These are phyloP conservation scores for Zaprionus tsacasi DNA, from an alignment of 1,140 invertebrate genomes.

Conservation along the genomic window DNA sequence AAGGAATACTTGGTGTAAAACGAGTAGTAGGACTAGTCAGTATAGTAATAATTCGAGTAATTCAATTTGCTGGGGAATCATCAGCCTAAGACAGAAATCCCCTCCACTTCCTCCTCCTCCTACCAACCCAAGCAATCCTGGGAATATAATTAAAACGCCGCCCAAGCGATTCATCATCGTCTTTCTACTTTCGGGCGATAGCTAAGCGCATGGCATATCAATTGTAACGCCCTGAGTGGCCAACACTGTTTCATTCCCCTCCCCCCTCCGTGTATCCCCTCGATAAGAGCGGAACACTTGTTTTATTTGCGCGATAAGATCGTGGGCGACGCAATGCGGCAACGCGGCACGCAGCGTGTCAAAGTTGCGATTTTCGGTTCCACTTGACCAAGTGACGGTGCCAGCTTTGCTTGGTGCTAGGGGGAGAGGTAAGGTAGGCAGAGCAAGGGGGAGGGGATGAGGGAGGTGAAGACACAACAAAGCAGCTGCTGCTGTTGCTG, in stretches of 20 bases:
- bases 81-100: no score
- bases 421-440: neutral
- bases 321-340: neutral
- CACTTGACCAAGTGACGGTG: slow-evolving; percentile 14
- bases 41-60: no score
- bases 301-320: neutral
- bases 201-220: neutral
- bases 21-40: no score
- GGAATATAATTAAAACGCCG: no score
- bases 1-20: no score
- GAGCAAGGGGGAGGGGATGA: no score
- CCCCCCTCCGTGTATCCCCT: no score
- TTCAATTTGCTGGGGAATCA: no score
- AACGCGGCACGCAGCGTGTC: slow-evolving; percentile 31
- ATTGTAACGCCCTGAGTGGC: neutral
- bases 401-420: neutral
- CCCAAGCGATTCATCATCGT: neutral
- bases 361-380: slow-evolving; percentile 32
- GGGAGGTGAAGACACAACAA: neutral
- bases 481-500: slow-evolving; percentile 6
- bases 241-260: neutral
- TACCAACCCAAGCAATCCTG: no score
- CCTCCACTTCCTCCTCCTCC: no score
- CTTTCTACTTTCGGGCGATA: neutral
- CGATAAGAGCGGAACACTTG: no score